A percentile compares a stretch with the other conserved stretches of the same genome.
Evolutionary conservation across 2,888 invertebrate species (phyloP).

Genomic region (Rotaria sp.): DNA sequence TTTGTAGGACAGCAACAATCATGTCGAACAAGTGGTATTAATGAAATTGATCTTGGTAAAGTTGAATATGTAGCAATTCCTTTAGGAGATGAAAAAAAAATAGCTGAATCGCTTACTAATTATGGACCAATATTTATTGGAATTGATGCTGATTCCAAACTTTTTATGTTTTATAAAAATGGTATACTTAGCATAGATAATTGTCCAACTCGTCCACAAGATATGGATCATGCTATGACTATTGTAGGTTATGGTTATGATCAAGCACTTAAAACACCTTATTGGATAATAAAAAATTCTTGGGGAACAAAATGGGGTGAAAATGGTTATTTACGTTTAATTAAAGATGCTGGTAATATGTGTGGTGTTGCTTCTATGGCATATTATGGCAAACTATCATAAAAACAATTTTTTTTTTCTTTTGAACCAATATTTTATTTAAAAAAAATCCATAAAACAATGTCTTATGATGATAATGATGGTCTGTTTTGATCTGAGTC

Average conservation of each 20-base stretch:
- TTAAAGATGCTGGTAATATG: slow-evolving; percentile 9
- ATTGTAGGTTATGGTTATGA: slow-evolving; percentile 5
- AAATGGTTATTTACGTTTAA: neutral
- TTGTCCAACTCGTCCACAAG: neutral
- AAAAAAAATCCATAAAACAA: neutral
- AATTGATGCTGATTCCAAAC: neutral
- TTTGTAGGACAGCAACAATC: neutral
- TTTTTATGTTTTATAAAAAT: neutral
- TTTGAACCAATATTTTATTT: neutral
- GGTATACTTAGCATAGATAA: neutral
- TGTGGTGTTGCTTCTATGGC: neutral
- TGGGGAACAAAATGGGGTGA: slow-evolving; percentile 11
- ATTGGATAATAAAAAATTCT: slow-evolving; percentile 3
- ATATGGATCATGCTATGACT: slow-evolving; percentile 16
- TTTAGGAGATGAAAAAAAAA: neutral
- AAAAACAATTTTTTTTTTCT: neutral
- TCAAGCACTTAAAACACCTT: neutral
- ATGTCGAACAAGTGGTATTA: neutral
- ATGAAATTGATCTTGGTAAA: neutral
- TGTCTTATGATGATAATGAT: neutral
- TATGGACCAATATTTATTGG: slow-evolving; percentile 21
- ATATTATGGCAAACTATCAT: neutral
- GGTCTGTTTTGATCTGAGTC: neutral
- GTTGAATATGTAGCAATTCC: neutral
- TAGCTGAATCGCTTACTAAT: neutral